A percentile compares a stretch with the other conserved stretches of the same genome.
Evolutionary conservation across 2,797 vertebrate genomes (phyloP).

Genomic region (Centropyge bicolor): DNA sequence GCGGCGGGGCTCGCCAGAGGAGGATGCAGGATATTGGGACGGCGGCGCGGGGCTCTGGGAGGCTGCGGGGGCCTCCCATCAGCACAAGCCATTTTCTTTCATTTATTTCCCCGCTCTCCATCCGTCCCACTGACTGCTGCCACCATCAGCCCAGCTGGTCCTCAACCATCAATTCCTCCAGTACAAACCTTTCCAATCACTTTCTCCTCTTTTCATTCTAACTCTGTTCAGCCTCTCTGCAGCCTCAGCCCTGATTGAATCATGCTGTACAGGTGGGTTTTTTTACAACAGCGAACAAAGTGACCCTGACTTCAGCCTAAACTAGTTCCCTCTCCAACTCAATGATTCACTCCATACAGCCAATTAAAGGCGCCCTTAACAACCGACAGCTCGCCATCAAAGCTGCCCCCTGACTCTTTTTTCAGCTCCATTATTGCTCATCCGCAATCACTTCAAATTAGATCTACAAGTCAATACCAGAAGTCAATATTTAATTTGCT

Average conservation of each 20-base stretch:
- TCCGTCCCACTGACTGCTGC: conserved; percentile 23
- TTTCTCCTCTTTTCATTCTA: neutral
- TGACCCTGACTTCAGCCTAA: conserved; percentile 11
- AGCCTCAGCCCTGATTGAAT: neutral
- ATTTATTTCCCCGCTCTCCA: conserved; percentile 45
- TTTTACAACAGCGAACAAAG: neutral
- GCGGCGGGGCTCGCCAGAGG: conserved; percentile 13
- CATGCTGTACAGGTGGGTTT: neutral
- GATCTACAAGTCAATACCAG: conserved; percentile 87
- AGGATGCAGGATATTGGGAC: conserved; percentile 36
- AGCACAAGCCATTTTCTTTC: conserved; percentile 37
- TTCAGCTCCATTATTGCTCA: conserved; percentile 78
- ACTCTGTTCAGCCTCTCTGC: neutral
- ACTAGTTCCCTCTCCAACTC: conserved; percentile 42
- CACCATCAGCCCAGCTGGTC: conserved; percentile 48
- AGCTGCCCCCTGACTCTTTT: conserved; percentile 56
- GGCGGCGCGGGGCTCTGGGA: conserved; percentile 21
- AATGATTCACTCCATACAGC: conserved; percentile 72
- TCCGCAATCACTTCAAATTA: conserved; percentile 88
- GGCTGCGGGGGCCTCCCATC: conserved; percentile 21
- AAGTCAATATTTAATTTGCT: conserved; percentile 91
- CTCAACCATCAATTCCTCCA: conserved; percentile 18
- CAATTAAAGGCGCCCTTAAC: conserved; percentile 78
- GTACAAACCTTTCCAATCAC: neutral
- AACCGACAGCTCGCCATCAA: conserved; percentile 68